These are phyloP conservation scores for Dasyprocta punctata DNA, from an alignment of 2,113 vertebrate genomes.

Conservation along the genomic window DNA sequence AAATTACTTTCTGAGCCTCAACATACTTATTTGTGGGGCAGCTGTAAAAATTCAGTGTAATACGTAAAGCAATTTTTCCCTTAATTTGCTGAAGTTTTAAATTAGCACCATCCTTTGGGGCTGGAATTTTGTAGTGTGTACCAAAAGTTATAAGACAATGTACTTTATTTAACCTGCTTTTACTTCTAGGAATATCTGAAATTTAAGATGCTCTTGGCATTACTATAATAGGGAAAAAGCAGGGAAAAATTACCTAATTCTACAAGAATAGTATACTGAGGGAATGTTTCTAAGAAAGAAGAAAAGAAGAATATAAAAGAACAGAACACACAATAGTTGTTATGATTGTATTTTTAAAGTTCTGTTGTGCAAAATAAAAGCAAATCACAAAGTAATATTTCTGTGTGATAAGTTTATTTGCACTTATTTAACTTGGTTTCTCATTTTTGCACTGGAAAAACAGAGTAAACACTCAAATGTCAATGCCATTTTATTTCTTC, in stretches of 20 bases:
- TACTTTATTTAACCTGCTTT: conserved; percentile 8
- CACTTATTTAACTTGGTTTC: conserved; percentile 17
- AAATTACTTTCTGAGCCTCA: background rate
- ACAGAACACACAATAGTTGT: background rate
- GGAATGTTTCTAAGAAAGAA: background rate
- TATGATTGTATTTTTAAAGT: background rate
- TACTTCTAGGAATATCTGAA: background rate
- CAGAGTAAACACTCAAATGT: background rate
- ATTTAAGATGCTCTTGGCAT: conserved; percentile 19
- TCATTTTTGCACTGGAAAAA: conserved; percentile 44
- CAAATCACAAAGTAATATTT: conserved; percentile 7
- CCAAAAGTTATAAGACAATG: background rate
- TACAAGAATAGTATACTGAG: background rate
- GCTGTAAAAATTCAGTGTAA: background rate
- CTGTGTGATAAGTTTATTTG: conserved; percentile 1
- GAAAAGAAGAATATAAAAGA: background rate
- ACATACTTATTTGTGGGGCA: background rate
- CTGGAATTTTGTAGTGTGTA: background rate
- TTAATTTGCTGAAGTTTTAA: conserved; percentile 7
- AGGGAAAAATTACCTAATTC: background rate
- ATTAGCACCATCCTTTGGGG: background rate
- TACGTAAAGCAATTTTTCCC: background rate
- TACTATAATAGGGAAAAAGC: background rate
- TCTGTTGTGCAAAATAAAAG: background rate
- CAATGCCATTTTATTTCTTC: conserved; percentile 35